Evolutionary conservation across 92 coral and sea anemone species (phyloP).

Genomic region (Plumapathes pennacea): DNA sequence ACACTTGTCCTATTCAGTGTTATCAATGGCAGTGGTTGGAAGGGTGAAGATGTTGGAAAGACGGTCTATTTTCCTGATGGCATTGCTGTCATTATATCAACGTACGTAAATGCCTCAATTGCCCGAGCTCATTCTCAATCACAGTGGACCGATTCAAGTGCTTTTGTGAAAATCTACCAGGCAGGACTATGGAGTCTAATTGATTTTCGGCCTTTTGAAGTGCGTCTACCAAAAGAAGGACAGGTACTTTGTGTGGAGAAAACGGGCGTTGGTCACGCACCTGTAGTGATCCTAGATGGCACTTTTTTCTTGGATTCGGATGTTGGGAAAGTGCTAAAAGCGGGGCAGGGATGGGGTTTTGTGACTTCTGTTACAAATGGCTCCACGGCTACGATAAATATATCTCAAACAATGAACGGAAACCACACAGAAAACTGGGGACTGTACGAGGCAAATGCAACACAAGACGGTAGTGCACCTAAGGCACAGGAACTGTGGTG

Average conservation of each 20-base stretch:
- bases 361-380: conserved; percentile 25
- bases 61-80: conserved; percentile 71
- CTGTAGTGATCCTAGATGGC: conserved; percentile 10
- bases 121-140: conserved; percentile 43
- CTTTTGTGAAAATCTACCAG: conserved; percentile 34
- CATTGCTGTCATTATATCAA: conserved; percentile 50
- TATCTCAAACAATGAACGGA: conserved; percentile 22
- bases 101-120: conserved; percentile 35
- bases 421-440: conserved; percentile 58
- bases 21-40: conserved; percentile 52
- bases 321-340: conserved; percentile 48
- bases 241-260: conserved; percentile 14
- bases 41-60: conserved; percentile 70
- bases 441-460: conserved; percentile 19
- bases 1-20: conserved; percentile 1
- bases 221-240: conserved; percentile 14
- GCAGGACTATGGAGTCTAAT: conserved; percentile 68
- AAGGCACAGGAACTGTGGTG: conserved; percentile 64
- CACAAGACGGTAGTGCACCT: conserved; percentile 10
- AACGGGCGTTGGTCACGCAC: conserved; percentile 1
- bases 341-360: conserved; percentile 19
- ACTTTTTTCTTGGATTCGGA: conserved; percentile 19
- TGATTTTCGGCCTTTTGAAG: conserved; percentile 68
- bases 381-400: conserved; percentile 7
- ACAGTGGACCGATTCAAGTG: conserved; percentile 14